These are phyloP conservation scores for Drosophila grimshawi DNA, from an alignment of 1,140 invertebrate species.

Conservation along the genomic window DNA sequence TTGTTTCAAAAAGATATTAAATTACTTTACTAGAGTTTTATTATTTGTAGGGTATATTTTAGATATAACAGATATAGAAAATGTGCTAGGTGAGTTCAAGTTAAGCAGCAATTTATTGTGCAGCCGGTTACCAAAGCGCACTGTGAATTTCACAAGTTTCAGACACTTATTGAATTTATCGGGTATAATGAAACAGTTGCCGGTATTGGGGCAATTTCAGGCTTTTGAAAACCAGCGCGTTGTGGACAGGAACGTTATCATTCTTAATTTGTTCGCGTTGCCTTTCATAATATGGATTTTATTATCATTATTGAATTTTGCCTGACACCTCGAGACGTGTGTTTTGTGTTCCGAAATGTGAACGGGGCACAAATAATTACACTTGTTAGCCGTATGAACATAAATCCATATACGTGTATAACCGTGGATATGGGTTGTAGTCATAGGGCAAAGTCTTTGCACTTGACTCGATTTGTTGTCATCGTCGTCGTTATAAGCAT, in stretches of 20 bases:
- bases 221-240: conserved; percentile 1
- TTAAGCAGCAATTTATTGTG: not conserved
- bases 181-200: conserved; percentile 24
- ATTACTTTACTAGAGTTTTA: not conserved
- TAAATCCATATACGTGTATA: conserved; percentile 6
- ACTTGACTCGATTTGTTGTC: conserved; percentile 72
- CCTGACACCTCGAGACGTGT: conserved; percentile 22
- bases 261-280: conserved; percentile 14
- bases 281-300: conserved; percentile 7
- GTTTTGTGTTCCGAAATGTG: conserved; percentile 16
- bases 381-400: not conserved
- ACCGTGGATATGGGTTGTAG: conserved; percentile 49
- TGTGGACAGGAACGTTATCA: conserved; percentile 20
- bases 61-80: too few species aligned
- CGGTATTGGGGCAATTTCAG: conserved; percentile 23
- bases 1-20: too few species aligned
- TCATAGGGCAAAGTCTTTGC: conserved; percentile 78
- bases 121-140: not conserved
- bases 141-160: conserved; percentile 7
- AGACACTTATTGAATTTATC: conserved; percentile 4
- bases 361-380: too few species aligned
- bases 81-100: not conserved
- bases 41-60: not conserved
- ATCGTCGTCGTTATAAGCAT: conserved; percentile 23
- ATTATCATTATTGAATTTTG: conserved; percentile 33